phyloP scores from a whole-genome alignment of 2,888 invertebrate species.

The Drosophila borborema region DNA sequence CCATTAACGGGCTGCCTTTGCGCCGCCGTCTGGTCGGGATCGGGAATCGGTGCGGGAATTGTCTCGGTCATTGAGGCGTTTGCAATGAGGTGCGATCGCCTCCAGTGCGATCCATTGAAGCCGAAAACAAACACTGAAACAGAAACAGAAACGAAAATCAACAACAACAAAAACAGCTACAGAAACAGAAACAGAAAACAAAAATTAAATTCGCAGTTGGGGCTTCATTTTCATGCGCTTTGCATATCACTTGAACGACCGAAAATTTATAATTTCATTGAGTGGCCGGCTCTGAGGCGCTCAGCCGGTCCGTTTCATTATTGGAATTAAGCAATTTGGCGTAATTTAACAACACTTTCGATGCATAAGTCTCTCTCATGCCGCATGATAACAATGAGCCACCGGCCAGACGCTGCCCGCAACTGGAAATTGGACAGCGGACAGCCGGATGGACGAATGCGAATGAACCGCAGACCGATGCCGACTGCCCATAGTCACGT shows the following conservation, averaged over 20 bases:
- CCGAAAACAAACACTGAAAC: slow-evolving; percentile 19
- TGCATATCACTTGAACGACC: slow-evolving; percentile 69
- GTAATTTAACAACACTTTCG: slow-evolving; percentile 85
- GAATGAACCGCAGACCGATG: slow-evolving; percentile 34
- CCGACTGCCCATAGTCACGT: slow-evolving; percentile 77
- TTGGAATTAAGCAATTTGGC: slow-evolving; percentile 85
- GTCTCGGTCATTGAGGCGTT: slow-evolving; percentile 31
- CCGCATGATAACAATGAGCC: slow-evolving; percentile 74
- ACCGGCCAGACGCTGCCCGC: slow-evolving; percentile 23
- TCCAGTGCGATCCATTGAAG: slow-evolving; percentile 32
- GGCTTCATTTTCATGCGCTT: slow-evolving; percentile 59
- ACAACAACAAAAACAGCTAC: neutral
- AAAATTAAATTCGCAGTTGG: slow-evolving; percentile 53
- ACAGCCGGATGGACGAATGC: slow-evolving; percentile 23
- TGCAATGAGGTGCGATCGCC: slow-evolving; percentile 57
- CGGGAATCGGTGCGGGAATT: slow-evolving; percentile 15
- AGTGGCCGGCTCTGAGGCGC: slow-evolving; percentile 38
- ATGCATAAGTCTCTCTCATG: slow-evolving; percentile 81
- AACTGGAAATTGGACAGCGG: slow-evolving; percentile 16
- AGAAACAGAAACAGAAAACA: slow-evolving; percentile 11
- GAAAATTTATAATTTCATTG: slow-evolving; percentile 81
- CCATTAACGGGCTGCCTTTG: slow-evolving; percentile 75
- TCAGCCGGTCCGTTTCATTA: slow-evolving; percentile 73
- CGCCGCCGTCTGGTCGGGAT: slow-evolving; percentile 44
- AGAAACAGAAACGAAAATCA: slow-evolving; percentile 9